A percentile compares a stretch with the other conserved stretches of the same genome.
Evolutionary conservation across 2,888 invertebrate genomes (phyloP).

Genomic region (Hirtodrosophila trivittata): DNA sequence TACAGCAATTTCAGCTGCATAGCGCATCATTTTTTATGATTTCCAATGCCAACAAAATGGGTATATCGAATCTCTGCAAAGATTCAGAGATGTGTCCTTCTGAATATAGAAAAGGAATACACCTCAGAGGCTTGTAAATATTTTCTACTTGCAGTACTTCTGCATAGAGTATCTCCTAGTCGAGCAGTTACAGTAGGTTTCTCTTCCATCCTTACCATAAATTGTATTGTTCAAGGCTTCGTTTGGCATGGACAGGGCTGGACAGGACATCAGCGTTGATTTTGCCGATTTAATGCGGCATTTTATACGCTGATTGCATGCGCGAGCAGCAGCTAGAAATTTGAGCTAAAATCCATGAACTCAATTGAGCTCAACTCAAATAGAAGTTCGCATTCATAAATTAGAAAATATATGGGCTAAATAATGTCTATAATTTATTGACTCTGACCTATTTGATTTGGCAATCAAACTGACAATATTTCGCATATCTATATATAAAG

Average conservation of each 20-base stretch:
- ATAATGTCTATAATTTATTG: neutral
- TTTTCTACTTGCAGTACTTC: too few relatives aligned
- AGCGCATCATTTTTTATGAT: conserved; percentile 19
- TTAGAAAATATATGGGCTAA: neutral
- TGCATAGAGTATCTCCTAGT: neutral
- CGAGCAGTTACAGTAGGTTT: too few relatives aligned
- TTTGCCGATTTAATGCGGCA: conserved; percentile 50
- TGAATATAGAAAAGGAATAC: too few relatives aligned
- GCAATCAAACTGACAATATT: neutral
- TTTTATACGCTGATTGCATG: conserved; percentile 37
- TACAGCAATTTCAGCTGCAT: conserved; percentile 63
- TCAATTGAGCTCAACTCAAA: neutral
- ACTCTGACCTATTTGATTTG: neutral
- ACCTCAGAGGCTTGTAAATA: too few relatives aligned
- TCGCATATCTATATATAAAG: too few relatives aligned
- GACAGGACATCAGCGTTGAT: conserved; percentile 1
- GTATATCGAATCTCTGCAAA: neutral
- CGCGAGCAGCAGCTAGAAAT: neutral
- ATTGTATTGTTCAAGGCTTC: conserved; percentile 5
- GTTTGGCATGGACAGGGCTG: neutral
- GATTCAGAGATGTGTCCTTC: too few relatives aligned
- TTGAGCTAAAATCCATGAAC: conserved; percentile 8
- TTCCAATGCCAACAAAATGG: neutral
- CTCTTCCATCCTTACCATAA: neutral
- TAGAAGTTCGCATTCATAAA: neutral